Evolutionary conservation across 2,888 invertebrate species (phyloP), one percentile per base, ranked within the genome.

Genomic region (Idaea dimidiata): DNA sequence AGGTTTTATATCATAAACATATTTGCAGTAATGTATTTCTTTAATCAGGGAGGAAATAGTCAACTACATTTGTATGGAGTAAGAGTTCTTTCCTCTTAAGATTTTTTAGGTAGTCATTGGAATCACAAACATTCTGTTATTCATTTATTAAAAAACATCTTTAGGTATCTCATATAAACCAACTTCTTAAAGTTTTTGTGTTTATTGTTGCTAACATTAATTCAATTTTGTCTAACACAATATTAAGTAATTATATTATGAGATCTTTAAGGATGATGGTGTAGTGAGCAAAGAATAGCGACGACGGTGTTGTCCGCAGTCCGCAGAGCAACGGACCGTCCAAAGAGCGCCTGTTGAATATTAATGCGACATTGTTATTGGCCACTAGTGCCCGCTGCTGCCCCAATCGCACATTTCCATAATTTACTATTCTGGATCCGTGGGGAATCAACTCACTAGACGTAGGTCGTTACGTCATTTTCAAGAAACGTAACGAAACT

Each of bases 341-440:
- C 87, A 87, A 87, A 88, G 88, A 89, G 83, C 88, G 88, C 75
- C 88, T 86, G 90, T 87, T 92, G 91, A 91, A 92, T 92, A 92
- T 91, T 91, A 91, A 91, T 92, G 89, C 86, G 86, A 89, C 91
- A 91, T 91, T 91, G 91, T 92, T 91, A 91, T 91, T 91, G 91
- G 90, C 86, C 87, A 86, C 88, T 87, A 89, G 89, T 87, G 88
- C 84, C 90, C 89, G 89, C 84, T 85, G 86, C 87, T 90, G 89
- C 89, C 91, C 91, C 90, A 90, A 89, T 88, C 91, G 90, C 88
- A 83, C 87, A 91, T 92, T 92, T 88, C 90, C 91, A 91, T 92
- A 92, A 91, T 89, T 92, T 92, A 92, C 90, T 92, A 92, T 92
- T 89, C 91, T 84, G 87, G 83, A 89, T 89, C 89, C 89, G 84